Evolutionary conservation across 2,113 vertebrate genomes (phyloP).

Genomic region (Neodontobutis hainanensis): DNA sequence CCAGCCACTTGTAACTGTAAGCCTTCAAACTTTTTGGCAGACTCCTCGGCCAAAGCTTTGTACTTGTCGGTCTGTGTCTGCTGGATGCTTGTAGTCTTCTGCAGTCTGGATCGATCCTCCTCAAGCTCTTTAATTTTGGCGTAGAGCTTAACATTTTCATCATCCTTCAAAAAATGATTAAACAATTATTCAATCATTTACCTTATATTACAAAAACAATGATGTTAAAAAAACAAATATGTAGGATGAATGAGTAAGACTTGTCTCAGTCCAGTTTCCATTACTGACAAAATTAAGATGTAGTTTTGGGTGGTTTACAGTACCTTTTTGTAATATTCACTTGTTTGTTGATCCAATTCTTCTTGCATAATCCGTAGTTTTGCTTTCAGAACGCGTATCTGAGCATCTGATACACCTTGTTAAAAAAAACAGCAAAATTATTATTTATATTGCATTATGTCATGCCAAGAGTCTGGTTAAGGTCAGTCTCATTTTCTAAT

Average conservation of each 20-base stretch:
- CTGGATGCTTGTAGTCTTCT: slow-evolving; percentile 79
- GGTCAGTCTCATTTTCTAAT: no score
- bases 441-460: no score
- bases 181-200: not conserved
- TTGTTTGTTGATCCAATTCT: slow-evolving; percentile 83
- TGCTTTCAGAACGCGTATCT: slow-evolving; percentile 89
- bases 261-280: no score
- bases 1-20: slow-evolving; percentile 83
- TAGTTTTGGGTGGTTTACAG: slow-evolving; percentile 2
- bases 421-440: slow-evolving; percentile 9
- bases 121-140: slow-evolving; percentile 82
- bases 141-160: slow-evolving; percentile 83
- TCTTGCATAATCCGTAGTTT: slow-evolving; percentile 89
- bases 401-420: slow-evolving; percentile 81
- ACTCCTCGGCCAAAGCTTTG: slow-evolving; percentile 83
- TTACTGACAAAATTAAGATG: not conserved
- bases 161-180: slow-evolving; percentile 78
- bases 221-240: no score
- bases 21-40: slow-evolving; percentile 78
- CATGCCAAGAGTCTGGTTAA: no score
- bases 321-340: slow-evolving; percentile 90
- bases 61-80: slow-evolving; percentile 89
- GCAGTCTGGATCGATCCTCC: slow-evolving; percentile 83
- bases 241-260: no score
- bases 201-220: not conserved